Evolutionary conservation across 2,888 invertebrate genomes (phyloP).

Genomic region (Eretmocerus hayati): DNA sequence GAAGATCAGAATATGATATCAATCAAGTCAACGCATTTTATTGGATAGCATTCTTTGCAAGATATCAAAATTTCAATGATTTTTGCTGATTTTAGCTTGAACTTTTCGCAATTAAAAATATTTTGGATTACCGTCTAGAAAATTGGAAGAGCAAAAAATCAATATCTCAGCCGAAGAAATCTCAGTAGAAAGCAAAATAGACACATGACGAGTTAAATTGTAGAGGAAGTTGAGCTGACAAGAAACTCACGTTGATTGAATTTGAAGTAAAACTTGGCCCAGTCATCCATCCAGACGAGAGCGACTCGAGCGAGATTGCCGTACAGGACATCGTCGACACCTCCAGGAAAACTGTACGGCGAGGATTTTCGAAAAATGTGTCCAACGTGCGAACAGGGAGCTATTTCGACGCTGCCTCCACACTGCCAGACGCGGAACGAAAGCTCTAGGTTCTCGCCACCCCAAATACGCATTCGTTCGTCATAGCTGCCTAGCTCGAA

Average conservation of each 20-base stretch:
- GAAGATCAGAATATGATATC: no score
- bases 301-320: slow-evolving; percentile 89
- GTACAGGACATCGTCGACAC: slow-evolving; percentile 78
- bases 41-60: no score
- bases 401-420: slow-evolving; percentile 83
- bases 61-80: no score
- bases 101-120: no score
- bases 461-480: slow-evolving; percentile 82
- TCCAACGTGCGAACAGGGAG: slow-evolving; percentile 88
- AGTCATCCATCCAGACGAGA: slow-evolving; percentile 97
- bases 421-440: slow-evolving; percentile 97
- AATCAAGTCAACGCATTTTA: not conserved
- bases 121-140: no score
- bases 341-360: slow-evolving; percentile 93
- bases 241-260: slow-evolving; percentile 65
- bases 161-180: no score
- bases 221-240: no score
- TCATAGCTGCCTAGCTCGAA: slow-evolving; percentile 76
- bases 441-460: slow-evolving; percentile 95
- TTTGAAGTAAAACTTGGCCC: slow-evolving; percentile 86
- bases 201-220: no score
- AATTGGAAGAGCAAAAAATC: no score
- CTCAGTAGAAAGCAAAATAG: no score
- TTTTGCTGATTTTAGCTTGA: no score
- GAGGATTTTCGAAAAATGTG: slow-evolving; percentile 89